Evolutionary conservation across 2,888 invertebrate genomes (phyloP).

Genomic region (Stomorhina lunata): DNA sequence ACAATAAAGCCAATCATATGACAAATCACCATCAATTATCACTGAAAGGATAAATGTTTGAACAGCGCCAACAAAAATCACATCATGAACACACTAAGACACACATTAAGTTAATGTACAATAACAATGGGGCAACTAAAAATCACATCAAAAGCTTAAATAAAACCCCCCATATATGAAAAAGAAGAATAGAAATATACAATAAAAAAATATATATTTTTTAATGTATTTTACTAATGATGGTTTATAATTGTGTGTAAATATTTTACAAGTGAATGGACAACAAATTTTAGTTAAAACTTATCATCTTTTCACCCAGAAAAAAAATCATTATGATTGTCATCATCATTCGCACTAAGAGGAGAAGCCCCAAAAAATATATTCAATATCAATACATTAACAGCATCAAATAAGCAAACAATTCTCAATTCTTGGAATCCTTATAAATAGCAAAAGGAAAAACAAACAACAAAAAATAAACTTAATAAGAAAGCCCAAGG

Average conservation of each 20-base stretch:
- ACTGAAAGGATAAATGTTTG: conserved; percentile 21
- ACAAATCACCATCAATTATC: conserved; percentile 54
- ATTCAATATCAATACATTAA: conserved; percentile 56
- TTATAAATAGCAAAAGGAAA: not conserved
- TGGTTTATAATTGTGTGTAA: conserved; percentile 16
- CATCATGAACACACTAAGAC: not conserved
- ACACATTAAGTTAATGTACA: too few relatives aligned
- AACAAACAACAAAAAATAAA: not conserved
- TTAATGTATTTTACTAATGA: conserved; percentile 7
- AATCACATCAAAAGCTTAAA: not conserved
- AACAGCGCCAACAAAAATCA: conserved; percentile 3
- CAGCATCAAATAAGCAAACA: conserved; percentile 58
- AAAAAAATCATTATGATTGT: not conserved
- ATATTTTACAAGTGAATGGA: conserved; percentile 36
- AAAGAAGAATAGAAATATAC: not conserved
- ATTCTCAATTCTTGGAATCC: conserved; percentile 22
- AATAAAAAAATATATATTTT: too few relatives aligned
- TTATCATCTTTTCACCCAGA: conserved; percentile 14
- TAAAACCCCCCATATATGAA: not conserved
- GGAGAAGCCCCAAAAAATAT: not conserved
- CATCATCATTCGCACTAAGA: not conserved
- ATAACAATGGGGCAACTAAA: too few relatives aligned
- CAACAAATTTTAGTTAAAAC: conserved; percentile 26
- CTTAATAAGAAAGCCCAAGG: conserved; percentile 25
- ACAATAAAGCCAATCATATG: conserved; percentile 29